Conservation (phyloP, 2,113 vertebrate genomes). For the Ammodytes marinus region DNA sequence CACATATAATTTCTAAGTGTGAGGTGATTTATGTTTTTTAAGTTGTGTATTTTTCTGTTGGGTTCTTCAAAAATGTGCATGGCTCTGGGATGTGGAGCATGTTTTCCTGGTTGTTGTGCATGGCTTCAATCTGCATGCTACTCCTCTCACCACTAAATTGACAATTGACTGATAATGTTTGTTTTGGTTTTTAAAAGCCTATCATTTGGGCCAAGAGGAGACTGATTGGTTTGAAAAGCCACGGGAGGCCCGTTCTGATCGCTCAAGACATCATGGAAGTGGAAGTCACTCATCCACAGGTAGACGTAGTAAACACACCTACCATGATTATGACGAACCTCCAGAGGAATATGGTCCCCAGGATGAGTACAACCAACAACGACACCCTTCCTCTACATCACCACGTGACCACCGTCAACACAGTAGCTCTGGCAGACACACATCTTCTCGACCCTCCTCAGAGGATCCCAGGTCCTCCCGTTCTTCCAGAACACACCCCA, state of each 20-base stretch:
- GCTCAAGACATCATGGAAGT: constrained; percentile 92
- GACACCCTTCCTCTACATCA: constrained; percentile 85
- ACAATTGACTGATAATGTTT: constrained; percentile 87
- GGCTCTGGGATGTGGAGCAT: constrained; percentile 77
- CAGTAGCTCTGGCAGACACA: constrained; percentile 90
- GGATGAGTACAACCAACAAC: constrained; percentile 90
- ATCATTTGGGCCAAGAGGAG: constrained; percentile 99
- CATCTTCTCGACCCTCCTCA: constrained; percentile 88
- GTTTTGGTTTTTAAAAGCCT: constrained; percentile 95
- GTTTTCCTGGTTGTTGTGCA: constrained; percentile 76
- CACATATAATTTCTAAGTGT: constrained; percentile 57
- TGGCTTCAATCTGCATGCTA: constrained; percentile 86
- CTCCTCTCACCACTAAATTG: constrained; percentile 39
- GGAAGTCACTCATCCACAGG: constrained; percentile 91
- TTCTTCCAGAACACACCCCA: constrained; percentile 89
- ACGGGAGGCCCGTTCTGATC: constrained; percentile 93
- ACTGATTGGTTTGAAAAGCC: constrained; percentile 99
- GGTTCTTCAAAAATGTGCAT: constrained; percentile 61
- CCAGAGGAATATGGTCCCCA: constrained; percentile 94
- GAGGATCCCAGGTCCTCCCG: constrained; percentile 90
- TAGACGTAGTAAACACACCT: constrained; percentile 93
- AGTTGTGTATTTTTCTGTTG: constrained; percentile 28
- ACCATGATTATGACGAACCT: constrained; percentile 96
- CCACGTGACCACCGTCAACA: constrained; percentile 94
- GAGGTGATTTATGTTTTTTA: constrained; percentile 44